phyloP scores from a whole-genome alignment of 2,888 invertebrate genomes.

The Perithous albicinctus region DNA sequence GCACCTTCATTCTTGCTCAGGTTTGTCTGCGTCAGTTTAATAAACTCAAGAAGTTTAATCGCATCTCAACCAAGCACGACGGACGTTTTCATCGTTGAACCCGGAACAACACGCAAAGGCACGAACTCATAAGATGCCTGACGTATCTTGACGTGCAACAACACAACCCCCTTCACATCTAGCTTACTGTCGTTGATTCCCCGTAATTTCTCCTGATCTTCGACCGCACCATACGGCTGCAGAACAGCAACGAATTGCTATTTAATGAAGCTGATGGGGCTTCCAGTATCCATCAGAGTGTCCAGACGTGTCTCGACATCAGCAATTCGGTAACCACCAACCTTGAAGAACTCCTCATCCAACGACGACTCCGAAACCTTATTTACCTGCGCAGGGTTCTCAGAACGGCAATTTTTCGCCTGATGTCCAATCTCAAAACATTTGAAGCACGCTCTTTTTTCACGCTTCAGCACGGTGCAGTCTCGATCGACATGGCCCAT shows the following conservation, averaged over 20 bases:
- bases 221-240: background rate
- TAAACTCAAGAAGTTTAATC: slow-evolving; percentile 12
- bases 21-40: background rate
- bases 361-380: background rate
- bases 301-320: slow-evolving; percentile 11
- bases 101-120: background rate
- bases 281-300: slow-evolving; percentile 43
- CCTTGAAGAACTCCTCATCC: slow-evolving; percentile 12
- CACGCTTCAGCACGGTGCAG: slow-evolving; percentile 10
- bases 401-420: slow-evolving; percentile 26
- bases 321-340: background rate
- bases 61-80: slow-evolving; percentile 9
- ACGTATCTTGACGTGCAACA: background rate
- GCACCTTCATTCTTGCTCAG: background rate
- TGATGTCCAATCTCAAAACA: slow-evolving; percentile 43
- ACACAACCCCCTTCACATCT: background rate
- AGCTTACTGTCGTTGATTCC: slow-evolving; percentile 29
- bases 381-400: slow-evolving; percentile 20
- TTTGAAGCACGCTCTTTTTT: slow-evolving; percentile 50
- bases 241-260: background rate
- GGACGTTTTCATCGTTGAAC: background rate
- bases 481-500: slow-evolving; percentile 27
- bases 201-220: background rate
- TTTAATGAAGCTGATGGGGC: slow-evolving; percentile 47
- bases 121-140: background rate